Base-by-base conservation (phyloP, 2,797 vertebrate species). In the Oryzias dopingdopingensis region DNA sequence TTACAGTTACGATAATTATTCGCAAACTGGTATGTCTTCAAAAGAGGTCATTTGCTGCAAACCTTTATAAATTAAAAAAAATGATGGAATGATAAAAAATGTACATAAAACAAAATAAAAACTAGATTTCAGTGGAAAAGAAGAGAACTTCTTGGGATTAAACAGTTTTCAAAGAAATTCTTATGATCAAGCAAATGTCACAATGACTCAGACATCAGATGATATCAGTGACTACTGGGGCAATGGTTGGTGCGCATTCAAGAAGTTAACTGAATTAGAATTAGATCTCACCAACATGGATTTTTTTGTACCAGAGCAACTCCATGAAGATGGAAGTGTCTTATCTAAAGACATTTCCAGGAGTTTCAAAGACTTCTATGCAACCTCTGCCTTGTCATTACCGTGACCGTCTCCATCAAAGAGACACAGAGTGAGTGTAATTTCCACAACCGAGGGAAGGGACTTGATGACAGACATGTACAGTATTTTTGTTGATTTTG, bases 351-450 rank as follows among this genome's bases (percentile, higher is more conserved):
- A 58, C 49, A 18, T 76, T 74, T 79, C 48, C 70, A 72, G 82
- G 70, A 53, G 60, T 29, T 17, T 79, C 48, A 72, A 72, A 83
- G 70, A 51, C 60, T 24, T 17, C 3, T 13, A 5, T 13, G 10
- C 52, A 49, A 49, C 65, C 54, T 42, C 55, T 56, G 71, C 80
- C 85, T 83, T 88, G 81, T 86, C 79, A 86, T 89, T 87, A 88
- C 42, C 23, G 42, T 7, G 4, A 44, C 47, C 42, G 42, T 49
- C 66, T 68, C 59, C 68, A 72, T 83, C 76, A 84, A 78, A 80
- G 41, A 65, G 20, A 72, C 22, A 69, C 66, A 45, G 57, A 70
- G 64, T 73, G 64, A 52, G 69, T 81, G 57, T 85, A 59, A 87
- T 89, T 85, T 84, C 44, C 63, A 62, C 18, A 56, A 56, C 70